Evolutionary conservation across 2,888 invertebrate genomes (phyloP), one percentile per base, ranked within the genome.

Genomic region (Rotaria magnacalcarata): DNA sequence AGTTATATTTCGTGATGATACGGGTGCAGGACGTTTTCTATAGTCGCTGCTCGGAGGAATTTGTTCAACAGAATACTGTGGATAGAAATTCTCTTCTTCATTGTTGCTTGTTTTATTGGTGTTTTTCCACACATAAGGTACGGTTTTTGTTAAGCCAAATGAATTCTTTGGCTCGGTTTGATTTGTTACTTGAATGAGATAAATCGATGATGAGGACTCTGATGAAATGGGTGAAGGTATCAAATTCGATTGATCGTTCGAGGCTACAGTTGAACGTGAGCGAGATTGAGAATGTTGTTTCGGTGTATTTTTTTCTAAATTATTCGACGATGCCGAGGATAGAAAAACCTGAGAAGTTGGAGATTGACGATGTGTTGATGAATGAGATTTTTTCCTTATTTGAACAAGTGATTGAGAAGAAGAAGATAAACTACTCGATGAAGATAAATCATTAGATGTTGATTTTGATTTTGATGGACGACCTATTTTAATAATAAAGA

Each of bases 131-230:
- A 80, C 47, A 47, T 21, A 80, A 24, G n/a, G n/a, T 2, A 80
- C 24, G 11, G 80, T 80, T 80, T 80, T 80, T 47, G 80, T 80
- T 80, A 80, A 80, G 47, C 80, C 80, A 47, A n/a, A 80, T 47
- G 43, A 10, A 47, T 80, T 80, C 7, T 1, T 60, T 27, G 8
- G 11, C 3, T 60, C 3, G 14, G 16, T 67, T 67, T 16, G 19
- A 34, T 67, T 41, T 67, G 67, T 41, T 34, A 47, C 7, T 47
- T 80, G 47, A 47, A 80, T 80, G 6, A 80, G 47, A 47, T 80
- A 80, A n/a, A 80, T 24, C 16, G 80, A 80, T 80, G 80, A n/a
- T n/a, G 47, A 16, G 21, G 47, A 41, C 6, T 34, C 2, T 34
- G 80, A 47, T 43, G 80, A 47, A 11, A 47, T 11, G 11, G n/a